Conservation (phyloP, 2,113 vertebrate species). For the Mirza zaza region DNA sequence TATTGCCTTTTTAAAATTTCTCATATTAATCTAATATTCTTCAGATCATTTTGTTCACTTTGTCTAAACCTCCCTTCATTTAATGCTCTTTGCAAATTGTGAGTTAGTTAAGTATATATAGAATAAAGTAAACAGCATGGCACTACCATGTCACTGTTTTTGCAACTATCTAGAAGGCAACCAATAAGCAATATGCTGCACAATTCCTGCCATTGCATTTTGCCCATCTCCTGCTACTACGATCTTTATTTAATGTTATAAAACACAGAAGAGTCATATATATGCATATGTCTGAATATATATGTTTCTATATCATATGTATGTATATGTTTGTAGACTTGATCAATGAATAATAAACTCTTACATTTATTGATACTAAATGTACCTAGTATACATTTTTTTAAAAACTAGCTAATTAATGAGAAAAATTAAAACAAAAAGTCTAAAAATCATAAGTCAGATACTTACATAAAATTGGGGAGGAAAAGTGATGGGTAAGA, state of each 20-base stretch:
- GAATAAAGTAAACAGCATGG: not conserved
- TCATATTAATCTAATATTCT: not conserved
- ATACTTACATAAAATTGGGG: not conserved
- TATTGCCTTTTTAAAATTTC: too few species aligned
- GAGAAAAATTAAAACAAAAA: not conserved
- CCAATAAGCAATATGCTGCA: not conserved
- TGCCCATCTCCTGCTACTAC: not conserved
- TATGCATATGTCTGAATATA: not conserved
- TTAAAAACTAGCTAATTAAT: not conserved
- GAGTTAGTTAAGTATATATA: not conserved
- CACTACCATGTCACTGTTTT: not conserved
- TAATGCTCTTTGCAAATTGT: not conserved
- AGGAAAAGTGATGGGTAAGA: not conserved
- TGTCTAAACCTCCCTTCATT: not conserved
- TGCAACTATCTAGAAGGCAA: not conserved
- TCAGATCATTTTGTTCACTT: not conserved
- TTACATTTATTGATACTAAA: not conserved
- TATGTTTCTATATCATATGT: not conserved
- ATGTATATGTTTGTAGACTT: not conserved
- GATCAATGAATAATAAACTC: not conserved
- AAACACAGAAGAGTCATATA: not conserved
- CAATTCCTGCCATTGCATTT: not conserved
- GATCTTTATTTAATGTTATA: not conserved
- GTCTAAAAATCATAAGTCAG: not conserved
- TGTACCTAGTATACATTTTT: not conserved